phyloP scores from a whole-genome alignment of 2,888 invertebrate genomes.

The Camptogramma bilineatum region DNA sequence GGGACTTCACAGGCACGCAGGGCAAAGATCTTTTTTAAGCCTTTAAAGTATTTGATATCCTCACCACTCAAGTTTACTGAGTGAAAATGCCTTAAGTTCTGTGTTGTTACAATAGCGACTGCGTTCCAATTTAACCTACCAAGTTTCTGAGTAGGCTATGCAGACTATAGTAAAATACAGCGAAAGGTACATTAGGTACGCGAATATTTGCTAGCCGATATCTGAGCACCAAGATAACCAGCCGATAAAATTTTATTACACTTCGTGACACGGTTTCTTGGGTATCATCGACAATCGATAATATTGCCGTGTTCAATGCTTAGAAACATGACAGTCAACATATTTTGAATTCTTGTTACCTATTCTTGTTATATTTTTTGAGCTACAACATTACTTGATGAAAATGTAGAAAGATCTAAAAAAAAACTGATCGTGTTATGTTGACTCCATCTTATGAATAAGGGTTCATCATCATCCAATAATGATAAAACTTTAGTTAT shows the following conservation, averaged over 20 bases:
- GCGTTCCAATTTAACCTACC: conserved; percentile 13
- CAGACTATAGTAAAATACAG: conserved; percentile 45
- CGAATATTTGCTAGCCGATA: conserved; percentile 48
- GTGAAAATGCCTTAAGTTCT: background rate
- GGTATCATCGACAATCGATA: conserved; percentile 59
- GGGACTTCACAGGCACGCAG: background rate
- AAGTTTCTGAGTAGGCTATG: conserved; percentile 43
- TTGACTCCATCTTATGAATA: too few species aligned
- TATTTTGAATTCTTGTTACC: conserved; percentile 18
- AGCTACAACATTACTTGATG: background rate
- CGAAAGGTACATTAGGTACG: conserved; percentile 49
- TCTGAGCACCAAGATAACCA: conserved; percentile 59
- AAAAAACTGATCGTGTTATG: too few species aligned
- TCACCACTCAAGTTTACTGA: background rate
- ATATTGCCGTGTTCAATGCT: conserved; percentile 31
- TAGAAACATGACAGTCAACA: conserved; percentile 27
- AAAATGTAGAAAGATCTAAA: too few species aligned
- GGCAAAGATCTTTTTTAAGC: background rate
- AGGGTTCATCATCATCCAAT: too few species aligned
- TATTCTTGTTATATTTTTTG: conserved; percentile 12
- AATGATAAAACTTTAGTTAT: too few species aligned
- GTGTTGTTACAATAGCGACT: background rate
- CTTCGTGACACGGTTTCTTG: conserved; percentile 65
- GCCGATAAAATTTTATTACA: conserved; percentile 68
- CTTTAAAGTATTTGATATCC: too few species aligned